Base-by-base conservation (phyloP, 1,140 invertebrate genomes). In the Conus betulinus region DNA sequence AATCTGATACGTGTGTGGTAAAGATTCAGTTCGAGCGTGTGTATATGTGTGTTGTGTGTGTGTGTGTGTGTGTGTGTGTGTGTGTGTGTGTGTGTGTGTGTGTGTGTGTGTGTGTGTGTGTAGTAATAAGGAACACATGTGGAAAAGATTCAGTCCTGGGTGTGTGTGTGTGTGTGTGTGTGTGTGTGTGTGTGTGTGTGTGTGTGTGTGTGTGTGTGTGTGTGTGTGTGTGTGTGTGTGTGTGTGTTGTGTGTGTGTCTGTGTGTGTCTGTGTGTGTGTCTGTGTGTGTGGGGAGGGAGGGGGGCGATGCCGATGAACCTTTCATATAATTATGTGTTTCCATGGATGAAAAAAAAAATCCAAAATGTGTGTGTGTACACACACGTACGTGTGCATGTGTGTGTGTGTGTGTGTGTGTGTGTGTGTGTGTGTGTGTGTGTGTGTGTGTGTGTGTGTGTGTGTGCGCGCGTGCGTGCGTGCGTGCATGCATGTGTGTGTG, bases 331-430 rank as follows among this genome's bases (percentile, higher is more conserved):
- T 39, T 39, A 39, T 39, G 39, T 39, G 39, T 39, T 39, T 39
- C 39, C 39, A 39, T 39, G 39, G 39, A 39, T 39, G 39, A 39
- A 39, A 39, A 39, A 39, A 39, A 39, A 39, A 39, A 39, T 3
- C 39, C 39, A 39, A 39, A 39, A n/a, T n/a, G n/a, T 39, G 39
- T 39, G 39, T 39, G 39, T 39, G 39, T 3, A 39, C 39, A 39
- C 39, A 39, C 39, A 39, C 39, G 39, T 39, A 39, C 39, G 39
- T 51, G 52, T 83, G 81, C 51, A 23, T 83, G 81, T 52, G 27
- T 83, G 81, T 55, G 81, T 83, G 81, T 55, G 52, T 83, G 81
- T 55, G 81, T 83, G 27, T 55, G 52, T 57, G 81, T 55, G 81
- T 7, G 81, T 83, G 81, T 7, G 52, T 52, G 52, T 6, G 39